Conservation (phyloP, 2,888 invertebrate genomes). For the Pyrgus malvae region DNA sequence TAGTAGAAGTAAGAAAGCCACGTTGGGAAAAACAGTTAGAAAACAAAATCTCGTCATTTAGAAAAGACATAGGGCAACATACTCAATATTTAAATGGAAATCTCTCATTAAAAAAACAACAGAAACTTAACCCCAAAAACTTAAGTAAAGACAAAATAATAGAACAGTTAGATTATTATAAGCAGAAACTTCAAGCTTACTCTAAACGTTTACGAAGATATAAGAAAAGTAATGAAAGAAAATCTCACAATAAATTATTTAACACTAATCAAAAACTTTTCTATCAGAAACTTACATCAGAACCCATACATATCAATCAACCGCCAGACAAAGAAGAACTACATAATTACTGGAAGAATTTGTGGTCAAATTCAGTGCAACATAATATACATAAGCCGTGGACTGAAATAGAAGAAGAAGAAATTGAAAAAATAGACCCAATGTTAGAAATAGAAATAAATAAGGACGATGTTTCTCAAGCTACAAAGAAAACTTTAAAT, state of each 20-base stretch:
- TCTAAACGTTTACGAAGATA: conserved; percentile 11
- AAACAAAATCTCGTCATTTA: not conserved
- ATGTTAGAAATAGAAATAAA: conserved; percentile 12
- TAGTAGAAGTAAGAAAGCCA: not conserved
- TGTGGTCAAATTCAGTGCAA: conserved; percentile 10
- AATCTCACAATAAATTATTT: conserved; percentile 8
- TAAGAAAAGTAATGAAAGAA: conserved; percentile 13
- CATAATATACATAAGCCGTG: conserved; percentile 9
- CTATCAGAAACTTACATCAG: not conserved
- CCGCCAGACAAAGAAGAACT: not conserved
- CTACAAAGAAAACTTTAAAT: conserved; percentile 14
- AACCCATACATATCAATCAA: not conserved
- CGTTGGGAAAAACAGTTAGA: not conserved
- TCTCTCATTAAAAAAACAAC: not conserved
- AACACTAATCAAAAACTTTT: not conserved
- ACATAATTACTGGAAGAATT: conserved; percentile 3
- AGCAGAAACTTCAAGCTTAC: conserved; percentile 19
- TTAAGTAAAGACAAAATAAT: not conserved
- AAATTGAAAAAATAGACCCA: not conserved
- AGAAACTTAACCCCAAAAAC: not conserved
- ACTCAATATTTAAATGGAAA: not conserved
- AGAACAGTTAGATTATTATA: conserved; percentile 3
- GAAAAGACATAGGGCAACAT: conserved; percentile 1
- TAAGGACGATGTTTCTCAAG: conserved; percentile 4
- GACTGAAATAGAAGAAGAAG: conserved; percentile 3